Percentiles rank a stretch among this genome's conserved stretches.
These are phyloP conservation scores for Meiosimyza decipiens DNA, from an alignment of 2,888 invertebrate species.

Conservation along the genomic window DNA sequence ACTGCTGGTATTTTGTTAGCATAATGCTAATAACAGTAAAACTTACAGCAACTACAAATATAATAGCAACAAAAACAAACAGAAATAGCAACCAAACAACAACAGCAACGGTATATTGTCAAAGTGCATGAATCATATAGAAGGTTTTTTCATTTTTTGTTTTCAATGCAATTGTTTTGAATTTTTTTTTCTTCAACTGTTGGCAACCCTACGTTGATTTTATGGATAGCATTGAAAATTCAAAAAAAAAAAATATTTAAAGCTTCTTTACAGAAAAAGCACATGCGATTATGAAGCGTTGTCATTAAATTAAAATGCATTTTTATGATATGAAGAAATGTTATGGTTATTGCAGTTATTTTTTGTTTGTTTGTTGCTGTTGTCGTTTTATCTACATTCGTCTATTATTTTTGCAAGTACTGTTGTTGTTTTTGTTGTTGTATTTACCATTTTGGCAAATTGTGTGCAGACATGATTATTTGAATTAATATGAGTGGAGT, in stretches of 20 bases:
- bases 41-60: neutral
- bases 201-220: no score
- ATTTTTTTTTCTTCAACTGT: no score
- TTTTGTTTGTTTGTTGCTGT: conserved; percentile 12
- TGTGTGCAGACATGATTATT: conserved; percentile 44
- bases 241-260: no score
- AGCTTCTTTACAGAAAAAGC: neutral
- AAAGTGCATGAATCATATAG: neutral
- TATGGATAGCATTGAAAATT: no score
- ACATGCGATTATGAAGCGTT: conserved; percentile 10
- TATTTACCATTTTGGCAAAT: conserved; percentile 39
- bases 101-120: neutral
- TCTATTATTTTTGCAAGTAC: conserved; percentile 9
- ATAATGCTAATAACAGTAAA: neutral
- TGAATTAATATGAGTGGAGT: conserved; percentile 34
- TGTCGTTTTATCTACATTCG: conserved; percentile 1
- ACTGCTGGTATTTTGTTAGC: no score
- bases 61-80: conserved; percentile 12
- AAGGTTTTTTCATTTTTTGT: no score
- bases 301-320: conserved; percentile 43
- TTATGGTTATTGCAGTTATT: conserved; percentile 16
- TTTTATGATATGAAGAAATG: conserved; percentile 49
- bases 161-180: no score
- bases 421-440: conserved; percentile 1
- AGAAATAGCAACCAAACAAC: neutral